These are phyloP conservation scores for Perizoma affinitatum DNA, from an alignment of 2,888 invertebrate species.

Conservation along the genomic window DNA sequence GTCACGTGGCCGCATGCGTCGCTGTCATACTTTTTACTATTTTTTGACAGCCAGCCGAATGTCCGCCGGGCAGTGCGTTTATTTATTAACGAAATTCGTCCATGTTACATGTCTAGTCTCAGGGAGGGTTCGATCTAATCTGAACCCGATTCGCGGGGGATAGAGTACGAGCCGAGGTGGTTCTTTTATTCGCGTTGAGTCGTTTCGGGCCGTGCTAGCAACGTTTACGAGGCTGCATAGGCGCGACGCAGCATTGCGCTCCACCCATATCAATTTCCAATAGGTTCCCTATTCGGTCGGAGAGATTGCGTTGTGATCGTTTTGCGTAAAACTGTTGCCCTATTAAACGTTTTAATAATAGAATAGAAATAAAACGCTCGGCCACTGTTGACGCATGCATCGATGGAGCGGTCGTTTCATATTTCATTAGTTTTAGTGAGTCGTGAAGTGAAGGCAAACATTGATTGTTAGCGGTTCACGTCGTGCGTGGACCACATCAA, in stretches of 20 bases:
- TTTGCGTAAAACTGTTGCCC: constrained; percentile 81
- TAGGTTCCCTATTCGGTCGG: constrained; percentile 80
- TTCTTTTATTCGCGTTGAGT: constrained; percentile 43
- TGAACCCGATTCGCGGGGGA: constrained; percentile 46
- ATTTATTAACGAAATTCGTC: constrained; percentile 83
- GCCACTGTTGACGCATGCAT: constrained; percentile 65
- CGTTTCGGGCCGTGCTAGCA: constrained; percentile 54
- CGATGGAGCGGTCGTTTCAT: constrained; percentile 59
- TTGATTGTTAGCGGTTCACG: constrained; percentile 42
- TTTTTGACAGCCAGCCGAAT: constrained; percentile 59
- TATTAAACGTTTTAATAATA: constrained; percentile 83
- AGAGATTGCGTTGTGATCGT: constrained; percentile 81
- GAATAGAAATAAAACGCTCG: constrained; percentile 75
- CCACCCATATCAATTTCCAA: constrained; percentile 84
- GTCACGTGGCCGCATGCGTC: constrained; percentile 53
- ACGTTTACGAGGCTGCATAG: constrained; percentile 80
- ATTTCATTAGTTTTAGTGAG: constrained; percentile 65
- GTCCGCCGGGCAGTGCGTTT: constrained; percentile 74
- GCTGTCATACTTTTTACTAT: constrained; percentile 79
- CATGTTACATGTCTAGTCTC: constrained; percentile 65
- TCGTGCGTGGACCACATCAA: constrained; percentile 55
- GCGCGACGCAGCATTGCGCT: constrained; percentile 75
- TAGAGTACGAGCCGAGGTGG: constrained; percentile 50
- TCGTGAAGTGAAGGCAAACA: constrained; percentile 61
- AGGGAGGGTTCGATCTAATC: constrained; percentile 35